Conservation (phyloP, 2,888 invertebrate species). For the Augiades crinisus region DNA sequence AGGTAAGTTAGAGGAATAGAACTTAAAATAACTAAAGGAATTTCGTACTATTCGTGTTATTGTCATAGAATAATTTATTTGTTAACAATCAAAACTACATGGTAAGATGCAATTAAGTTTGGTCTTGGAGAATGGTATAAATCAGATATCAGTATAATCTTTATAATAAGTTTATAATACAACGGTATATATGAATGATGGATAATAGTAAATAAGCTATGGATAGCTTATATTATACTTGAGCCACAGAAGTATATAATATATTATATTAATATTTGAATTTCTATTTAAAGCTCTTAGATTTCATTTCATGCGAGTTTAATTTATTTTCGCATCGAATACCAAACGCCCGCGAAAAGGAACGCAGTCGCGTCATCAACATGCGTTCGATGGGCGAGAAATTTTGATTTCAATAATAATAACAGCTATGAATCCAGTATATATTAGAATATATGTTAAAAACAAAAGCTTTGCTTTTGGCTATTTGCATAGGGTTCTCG, state of each 20-base stretch:
- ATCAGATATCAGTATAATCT: constrained; percentile 46
- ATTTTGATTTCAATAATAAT: constrained; percentile 55
- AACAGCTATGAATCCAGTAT: constrained; percentile 66
- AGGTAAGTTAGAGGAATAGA: constrained; percentile 28
- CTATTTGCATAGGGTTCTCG: constrained; percentile 53
- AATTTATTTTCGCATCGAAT: constrained; percentile 65
- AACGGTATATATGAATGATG: constrained; percentile 62
- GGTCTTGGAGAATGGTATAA: constrained; percentile 65
- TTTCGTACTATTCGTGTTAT: constrained; percentile 41
- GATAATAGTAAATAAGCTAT: constrained; percentile 68
- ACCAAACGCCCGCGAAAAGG: constrained; percentile 45
- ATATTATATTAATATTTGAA: constrained; percentile 72
- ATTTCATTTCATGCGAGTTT: constrained; percentile 72
- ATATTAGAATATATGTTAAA: constrained; percentile 59
- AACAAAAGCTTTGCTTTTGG: constrained; percentile 76
- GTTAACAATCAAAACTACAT: constrained; percentile 34
- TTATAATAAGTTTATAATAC: constrained; percentile 41
- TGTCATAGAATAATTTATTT: constrained; percentile 48
- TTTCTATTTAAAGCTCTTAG: constrained; percentile 81
- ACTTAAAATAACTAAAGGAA: constrained; percentile 36
- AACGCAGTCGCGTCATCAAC: constrained; percentile 35
- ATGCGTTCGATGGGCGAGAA: constrained; percentile 47
- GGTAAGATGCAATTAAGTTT: constrained; percentile 38
- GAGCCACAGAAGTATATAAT: constrained; percentile 77
- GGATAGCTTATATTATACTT: constrained; percentile 73